Conservation (phyloP, 2,113 vertebrate species). For the Microcebus griseorufus region DNA sequence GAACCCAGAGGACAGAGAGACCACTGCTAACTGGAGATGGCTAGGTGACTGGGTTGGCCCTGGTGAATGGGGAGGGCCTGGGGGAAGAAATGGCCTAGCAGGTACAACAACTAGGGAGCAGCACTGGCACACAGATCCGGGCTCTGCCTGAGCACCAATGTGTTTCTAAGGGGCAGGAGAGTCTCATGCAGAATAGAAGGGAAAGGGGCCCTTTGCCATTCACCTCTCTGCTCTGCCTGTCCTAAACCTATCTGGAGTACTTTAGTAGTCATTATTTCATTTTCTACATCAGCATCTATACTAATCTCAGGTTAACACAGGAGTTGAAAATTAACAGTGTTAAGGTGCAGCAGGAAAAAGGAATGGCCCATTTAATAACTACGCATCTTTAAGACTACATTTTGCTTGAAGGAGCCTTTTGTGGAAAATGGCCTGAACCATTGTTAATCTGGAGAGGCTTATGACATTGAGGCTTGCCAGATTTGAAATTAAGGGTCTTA, state of each 20-base stretch:
- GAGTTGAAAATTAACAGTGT: background rate
- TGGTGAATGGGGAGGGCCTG: background rate
- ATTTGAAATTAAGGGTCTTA: conserved; percentile 46
- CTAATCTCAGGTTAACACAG: background rate
- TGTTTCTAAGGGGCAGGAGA: background rate
- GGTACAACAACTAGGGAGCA: background rate
- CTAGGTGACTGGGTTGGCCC: background rate
- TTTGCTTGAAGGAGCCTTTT: background rate
- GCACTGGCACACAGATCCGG: background rate
- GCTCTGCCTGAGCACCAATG: background rate
- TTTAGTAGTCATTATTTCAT: background rate
- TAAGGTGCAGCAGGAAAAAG: background rate
- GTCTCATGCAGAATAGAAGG: background rate
- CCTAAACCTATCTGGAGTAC: background rate
- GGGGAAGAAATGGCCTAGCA: background rate
- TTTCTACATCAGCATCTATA: background rate
- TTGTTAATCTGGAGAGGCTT: background rate
- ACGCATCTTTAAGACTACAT: background rate
- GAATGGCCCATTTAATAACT: background rate
- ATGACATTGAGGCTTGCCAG: background rate
- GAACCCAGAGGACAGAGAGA: background rate
- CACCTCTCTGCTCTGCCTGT: background rate
- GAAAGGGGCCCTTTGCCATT: background rate
- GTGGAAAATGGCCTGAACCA: background rate
- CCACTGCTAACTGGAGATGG: background rate